phyloP scores from a whole-genome alignment of 1,140 invertebrate species.

The Onthophagus taurus region DNA sequence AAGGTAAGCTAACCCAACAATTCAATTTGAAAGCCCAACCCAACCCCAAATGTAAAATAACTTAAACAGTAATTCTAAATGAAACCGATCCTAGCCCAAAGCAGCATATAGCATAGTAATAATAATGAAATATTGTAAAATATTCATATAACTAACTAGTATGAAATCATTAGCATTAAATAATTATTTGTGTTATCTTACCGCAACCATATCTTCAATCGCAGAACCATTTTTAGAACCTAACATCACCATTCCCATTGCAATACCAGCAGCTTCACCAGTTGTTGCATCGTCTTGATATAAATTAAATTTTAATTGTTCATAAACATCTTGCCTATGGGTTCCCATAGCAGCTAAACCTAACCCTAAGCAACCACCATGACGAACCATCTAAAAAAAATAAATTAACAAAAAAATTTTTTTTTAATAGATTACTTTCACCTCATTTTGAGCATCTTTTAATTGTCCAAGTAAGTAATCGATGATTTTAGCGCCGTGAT shows the following conservation, averaged over 20 bases:
- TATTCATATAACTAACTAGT: too few relatives aligned
- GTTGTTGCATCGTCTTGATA: constrained; percentile 98
- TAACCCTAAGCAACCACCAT: constrained; percentile 91
- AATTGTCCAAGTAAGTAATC: constrained; percentile 90
- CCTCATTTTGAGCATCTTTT: constrained; percentile 87
- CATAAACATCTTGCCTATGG: constrained; percentile 84
- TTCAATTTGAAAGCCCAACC: too few relatives aligned
- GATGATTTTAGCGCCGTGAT: constrained; percentile 90
- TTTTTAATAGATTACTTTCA: too few relatives aligned
- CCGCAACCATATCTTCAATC: constrained; percentile 88
- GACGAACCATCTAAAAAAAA: constrained; percentile 65
- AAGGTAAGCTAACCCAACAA: too few relatives aligned
- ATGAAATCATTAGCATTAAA: too few relatives aligned
- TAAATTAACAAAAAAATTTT: constrained; percentile 1
- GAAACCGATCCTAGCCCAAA: too few relatives aligned
- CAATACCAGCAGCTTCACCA: constrained; percentile 92
- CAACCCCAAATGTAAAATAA: too few relatives aligned
- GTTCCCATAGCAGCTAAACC: constrained; percentile 96
- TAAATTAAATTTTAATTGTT: constrained; percentile 90
- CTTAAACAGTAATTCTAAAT: too few relatives aligned
- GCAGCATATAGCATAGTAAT: too few relatives aligned
- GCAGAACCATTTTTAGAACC: constrained; percentile 81
- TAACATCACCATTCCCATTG: constrained; percentile 97
- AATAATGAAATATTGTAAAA: too few relatives aligned
- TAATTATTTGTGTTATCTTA: too few relatives aligned